Base-by-base conservation (phyloP, 2,113 vertebrate species). In the Equus przewalskii region DNA sequence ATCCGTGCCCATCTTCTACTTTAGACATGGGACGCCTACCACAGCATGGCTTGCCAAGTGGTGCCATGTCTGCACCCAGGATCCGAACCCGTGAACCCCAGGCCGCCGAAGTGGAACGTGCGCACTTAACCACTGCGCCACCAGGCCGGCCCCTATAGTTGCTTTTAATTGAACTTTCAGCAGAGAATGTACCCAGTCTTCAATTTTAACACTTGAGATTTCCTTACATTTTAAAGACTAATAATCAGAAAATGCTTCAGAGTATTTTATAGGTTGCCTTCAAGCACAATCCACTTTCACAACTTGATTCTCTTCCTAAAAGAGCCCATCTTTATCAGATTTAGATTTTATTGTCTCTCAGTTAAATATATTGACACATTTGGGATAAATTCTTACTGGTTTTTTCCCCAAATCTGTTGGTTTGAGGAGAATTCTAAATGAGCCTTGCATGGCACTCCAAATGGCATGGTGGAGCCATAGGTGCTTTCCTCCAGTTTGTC, bases 161-260 rank as follows among this genome's bases (percentile, higher is more conserved):
- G 82, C 67, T 96, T 89, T 96, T 73, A 81, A 24, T 89, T 97
- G 69, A 88, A 64, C 19, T 87, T 97, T 87, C 12, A 91, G 60
- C 28, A 72, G 46, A 97, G 36, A 82, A 46, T 56, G 51, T 82
- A 79, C 14, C n/a, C 56, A 69, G 16, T 89, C 64, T 95, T 81
- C 36, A 89, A 0, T 93, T 91, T 86, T 78, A 94, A 67, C 18
- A 80, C 3, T 86, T 89, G 28, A 81, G 28, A 78, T 91, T 84
- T 81, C 82, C 36, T 94, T 89, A 58, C 6, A 19, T 75, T 92
- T 60, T 75, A 62, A 91, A 76, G n/a, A 83, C n/a, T 84, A 49
- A 54, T 26, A 95, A 67, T 41, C 60, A 82, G 62, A 95, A 96
- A 92, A 58, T 94, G 15, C 18, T 90, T 89, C 18, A 22, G 58